phyloP scores from a whole-genome alignment of 37 sponge, comb jelly and placozoan species.

The Mnemiopsis leidyi region DNA sequence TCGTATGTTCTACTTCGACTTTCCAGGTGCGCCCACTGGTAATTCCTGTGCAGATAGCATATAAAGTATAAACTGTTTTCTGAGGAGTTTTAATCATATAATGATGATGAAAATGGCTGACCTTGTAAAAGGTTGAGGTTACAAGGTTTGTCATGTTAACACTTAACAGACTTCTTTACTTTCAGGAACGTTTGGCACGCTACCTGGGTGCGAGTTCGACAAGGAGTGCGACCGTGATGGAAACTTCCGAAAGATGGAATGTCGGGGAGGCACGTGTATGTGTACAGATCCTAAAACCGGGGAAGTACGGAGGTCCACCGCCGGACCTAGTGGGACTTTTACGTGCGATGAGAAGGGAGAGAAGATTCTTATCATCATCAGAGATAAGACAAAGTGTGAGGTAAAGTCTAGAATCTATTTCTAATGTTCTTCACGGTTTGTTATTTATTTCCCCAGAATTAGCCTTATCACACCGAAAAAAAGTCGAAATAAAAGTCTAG shows the following conservation, averaged over 20 bases:
- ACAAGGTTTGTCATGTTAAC: too few species aligned
- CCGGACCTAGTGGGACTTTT: constrained; percentile 16
- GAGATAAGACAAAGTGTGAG: constrained; percentile 61
- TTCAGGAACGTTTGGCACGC: background rate
- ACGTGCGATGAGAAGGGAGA: constrained; percentile 52
- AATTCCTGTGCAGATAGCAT: too few species aligned
- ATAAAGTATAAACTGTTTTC: too few species aligned
- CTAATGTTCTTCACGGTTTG: background rate
- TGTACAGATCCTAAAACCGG: constrained; percentile 36
- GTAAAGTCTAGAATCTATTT: background rate
- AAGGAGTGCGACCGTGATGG: constrained; percentile 60
- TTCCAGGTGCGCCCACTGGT: background rate
- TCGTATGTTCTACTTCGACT: constrained; percentile 45
- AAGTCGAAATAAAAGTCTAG: too few species aligned
- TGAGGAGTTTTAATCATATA: too few species aligned
- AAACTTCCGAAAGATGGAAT: constrained; percentile 57
- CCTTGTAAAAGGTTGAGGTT: too few species aligned
- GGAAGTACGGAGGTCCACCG: background rate
- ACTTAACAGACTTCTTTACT: background rate
- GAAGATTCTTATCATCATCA: constrained; percentile 34
- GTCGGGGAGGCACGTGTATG: constrained; percentile 25
- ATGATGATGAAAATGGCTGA: too few species aligned
- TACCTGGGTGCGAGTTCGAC: constrained; percentile 35
- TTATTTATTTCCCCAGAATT: too few species aligned
- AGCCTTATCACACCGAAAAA: too few species aligned